phyloP scores from a whole-genome alignment of 2,113 vertebrate species.

The Chinchilla lanigera region DNA sequence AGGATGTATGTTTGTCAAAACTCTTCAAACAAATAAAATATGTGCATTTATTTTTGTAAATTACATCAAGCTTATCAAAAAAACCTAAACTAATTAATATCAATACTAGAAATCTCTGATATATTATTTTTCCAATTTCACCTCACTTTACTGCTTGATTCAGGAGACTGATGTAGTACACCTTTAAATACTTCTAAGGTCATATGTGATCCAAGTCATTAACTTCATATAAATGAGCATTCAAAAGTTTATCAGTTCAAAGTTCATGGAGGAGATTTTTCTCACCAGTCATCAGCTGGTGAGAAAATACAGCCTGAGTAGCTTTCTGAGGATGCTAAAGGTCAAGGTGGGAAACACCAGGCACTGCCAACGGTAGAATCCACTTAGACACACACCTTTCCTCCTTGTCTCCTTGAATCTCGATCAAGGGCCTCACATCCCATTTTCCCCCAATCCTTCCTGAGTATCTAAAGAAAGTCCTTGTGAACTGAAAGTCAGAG shows the following conservation, averaged over 20 bases:
- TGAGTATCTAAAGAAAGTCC: background rate
- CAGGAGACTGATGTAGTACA: background rate
- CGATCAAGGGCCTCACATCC: background rate
- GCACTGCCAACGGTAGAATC: background rate
- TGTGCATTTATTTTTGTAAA: background rate
- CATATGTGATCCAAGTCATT: background rate
- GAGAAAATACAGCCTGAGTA: fast-evolving
- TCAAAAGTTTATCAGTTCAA: background rate
- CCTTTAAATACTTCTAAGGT: background rate
- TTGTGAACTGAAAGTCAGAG: background rate
- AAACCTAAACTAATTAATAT: background rate
- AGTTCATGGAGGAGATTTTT: background rate
- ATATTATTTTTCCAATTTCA: background rate
- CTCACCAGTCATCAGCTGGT: background rate
- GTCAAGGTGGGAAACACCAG: background rate
- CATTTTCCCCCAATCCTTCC: background rate
- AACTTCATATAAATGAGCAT: background rate
- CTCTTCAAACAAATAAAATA: background rate
- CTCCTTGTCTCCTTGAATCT: background rate
- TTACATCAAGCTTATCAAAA: background rate
- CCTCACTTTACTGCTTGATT: background rate
- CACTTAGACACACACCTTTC: background rate
- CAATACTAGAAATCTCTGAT: background rate
- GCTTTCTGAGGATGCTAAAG: background rate
- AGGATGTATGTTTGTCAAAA: background rate